These are phyloP conservation scores for Eurytoma californica DNA, from an alignment of 2,888 invertebrate genomes.

Conservation along the genomic window DNA sequence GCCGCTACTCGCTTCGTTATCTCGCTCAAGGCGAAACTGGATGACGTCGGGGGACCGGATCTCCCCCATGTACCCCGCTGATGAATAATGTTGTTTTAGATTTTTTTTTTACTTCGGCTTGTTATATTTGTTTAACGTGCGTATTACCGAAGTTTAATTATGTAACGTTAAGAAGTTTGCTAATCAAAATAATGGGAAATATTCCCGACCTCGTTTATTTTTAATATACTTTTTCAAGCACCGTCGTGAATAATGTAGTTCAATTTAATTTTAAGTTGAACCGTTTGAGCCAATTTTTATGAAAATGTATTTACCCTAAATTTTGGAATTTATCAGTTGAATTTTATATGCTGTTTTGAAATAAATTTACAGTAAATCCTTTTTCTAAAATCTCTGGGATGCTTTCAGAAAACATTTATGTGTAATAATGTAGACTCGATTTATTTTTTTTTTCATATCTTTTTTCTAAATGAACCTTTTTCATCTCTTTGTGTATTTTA, in stretches of 20 bases:
- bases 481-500: slow-evolving; percentile 29
- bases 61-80: no score
- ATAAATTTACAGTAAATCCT: background rate
- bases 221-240: background rate
- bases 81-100: no score
- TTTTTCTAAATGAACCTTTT: slow-evolving; percentile 4
- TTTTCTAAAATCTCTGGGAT: background rate
- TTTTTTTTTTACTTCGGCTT: no score
- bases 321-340: no score
- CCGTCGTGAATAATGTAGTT: no score
- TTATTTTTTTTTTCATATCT: slow-evolving; percentile 17
- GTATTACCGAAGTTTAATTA: no score
- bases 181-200: no score
- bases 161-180: no score
- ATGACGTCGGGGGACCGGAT: background rate
- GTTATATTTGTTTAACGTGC: no score
- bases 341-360: background rate
- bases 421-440: slow-evolving; percentile 25
- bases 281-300: background rate
- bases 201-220: background rate
- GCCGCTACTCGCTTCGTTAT: slow-evolving; percentile 41
- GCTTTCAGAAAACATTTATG: background rate
- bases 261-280: no score
- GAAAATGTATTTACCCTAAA: background rate
- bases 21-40: background rate